Evolutionary conservation across 2,797 vertebrate species (phyloP), one percentile per base, ranked within the genome.

Genomic region (Nyctibius grandis): DNA sequence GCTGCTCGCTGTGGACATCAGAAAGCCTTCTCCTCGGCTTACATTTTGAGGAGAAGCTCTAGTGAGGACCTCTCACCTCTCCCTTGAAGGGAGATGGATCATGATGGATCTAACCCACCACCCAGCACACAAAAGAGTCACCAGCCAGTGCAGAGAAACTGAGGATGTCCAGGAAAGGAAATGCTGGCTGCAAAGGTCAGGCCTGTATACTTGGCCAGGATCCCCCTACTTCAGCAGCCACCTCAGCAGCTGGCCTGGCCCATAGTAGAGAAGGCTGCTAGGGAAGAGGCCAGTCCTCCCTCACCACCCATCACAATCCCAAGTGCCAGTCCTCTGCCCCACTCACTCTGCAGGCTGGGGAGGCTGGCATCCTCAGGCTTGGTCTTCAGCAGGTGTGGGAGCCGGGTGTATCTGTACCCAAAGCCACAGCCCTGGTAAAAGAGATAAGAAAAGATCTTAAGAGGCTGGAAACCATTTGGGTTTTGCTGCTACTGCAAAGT

Each of bases 271-370:
- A 28, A 0, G 12, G 72, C 51, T 77, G 44, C 40, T 51, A 53
- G 36, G 33, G 53, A 60, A 74, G 12, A 85, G 42, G 22, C 36
- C 12, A 4, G 36, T 50, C 31, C 48, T 77, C 42, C 75, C 57
- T 65, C 53, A 85, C 12, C 76, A 65, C 33, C 64, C 50, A 11
- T 16, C 44, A 59, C 17, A 65, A 67, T 15, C 72, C 60, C 0
- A 1, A 80, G 36, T 12, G 50, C 48, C 82, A 54, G 22, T 7
- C 31, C 68, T 34, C 59, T 51, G 47, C 28, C 44, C 34, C 61
- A 99, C 99, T 96, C 97, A 99, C 99, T 99, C 98, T 99, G 99
- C 77, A 99, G 98, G 91, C 99, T 99, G 91, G 99, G 99, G 38
- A 99, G 98, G 97, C 99, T 99, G 95, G 99, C 99, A 10, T 99